A percentile compares a stretch with the other conserved stretches of the same genome.
These are phyloP conservation scores for Pilophorus perplexus DNA, from an alignment of 2,888 invertebrate species.

Conservation along the genomic window DNA sequence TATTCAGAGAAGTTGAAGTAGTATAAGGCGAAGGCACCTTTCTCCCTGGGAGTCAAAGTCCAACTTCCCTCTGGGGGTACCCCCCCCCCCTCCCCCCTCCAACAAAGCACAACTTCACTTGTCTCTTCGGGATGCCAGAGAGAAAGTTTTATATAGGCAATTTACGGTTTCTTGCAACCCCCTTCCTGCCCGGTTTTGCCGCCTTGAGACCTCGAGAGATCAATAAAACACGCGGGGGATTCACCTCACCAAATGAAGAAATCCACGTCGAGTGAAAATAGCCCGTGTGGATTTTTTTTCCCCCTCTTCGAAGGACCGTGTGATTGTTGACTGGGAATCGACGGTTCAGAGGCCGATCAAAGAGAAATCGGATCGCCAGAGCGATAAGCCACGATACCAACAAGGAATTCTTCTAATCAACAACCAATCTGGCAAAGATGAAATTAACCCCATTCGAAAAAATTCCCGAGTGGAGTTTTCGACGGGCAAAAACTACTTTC, in stretches of 20 bases:
- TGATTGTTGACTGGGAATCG: slow-evolving; percentile 3
- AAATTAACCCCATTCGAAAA: background rate
- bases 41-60: background rate
- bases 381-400: background rate
- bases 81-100: slow-evolving; percentile 1
- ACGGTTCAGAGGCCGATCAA: background rate
- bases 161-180: slow-evolving; percentile 25
- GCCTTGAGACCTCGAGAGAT: slow-evolving; percentile 17
- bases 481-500: too few relatives aligned
- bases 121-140: background rate
- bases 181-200: slow-evolving; percentile 18
- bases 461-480: background rate
- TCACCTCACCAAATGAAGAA: slow-evolving; percentile 10
- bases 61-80: background rate
- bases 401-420: too few relatives aligned
- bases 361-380: background rate
- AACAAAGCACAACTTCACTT: too few relatives aligned
- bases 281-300: background rate
- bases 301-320: background rate
- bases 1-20: slow-evolving; percentile 24
- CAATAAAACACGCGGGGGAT: slow-evolving; percentile 30
- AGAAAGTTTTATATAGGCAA: slow-evolving; percentile 30
- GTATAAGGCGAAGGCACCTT: slow-evolving; percentile 22
- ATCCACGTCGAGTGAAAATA: slow-evolving; percentile 12
- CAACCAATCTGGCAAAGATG: too few relatives aligned